Evolutionary conservation across 2,113 vertebrate genomes (phyloP), one percentile per base, ranked within the genome.

Genomic region (Lynx canadensis): DNA sequence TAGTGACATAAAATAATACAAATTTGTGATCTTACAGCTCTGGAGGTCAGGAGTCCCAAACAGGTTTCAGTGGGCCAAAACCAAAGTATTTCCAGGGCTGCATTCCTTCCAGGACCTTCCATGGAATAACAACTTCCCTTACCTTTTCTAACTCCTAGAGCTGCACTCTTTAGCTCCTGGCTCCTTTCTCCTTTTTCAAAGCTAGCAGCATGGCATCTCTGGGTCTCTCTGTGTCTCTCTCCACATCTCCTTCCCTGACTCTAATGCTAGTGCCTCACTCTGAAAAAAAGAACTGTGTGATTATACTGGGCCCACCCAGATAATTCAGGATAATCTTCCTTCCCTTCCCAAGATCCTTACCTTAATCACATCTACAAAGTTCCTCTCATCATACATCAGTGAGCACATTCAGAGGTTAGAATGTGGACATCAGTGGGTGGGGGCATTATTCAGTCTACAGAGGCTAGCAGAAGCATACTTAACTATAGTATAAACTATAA

Each of bases 11-110:
- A 66, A 79, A 23, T 33, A 84, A 91, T 8, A 23, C 7, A 45
- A 13, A 81, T n/a, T 38, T 88, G 38, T 21, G 5, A 41, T 13
- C 18, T 36, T 18, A 91, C 2, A 36, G 13, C 83, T 41, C 13
- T 82, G 29, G 63, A 60, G 21, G 66, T 89, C 69, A 66, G 11
- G 81, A 71, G 57, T 52, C 16, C 65, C 45, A 95, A 86, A 38
- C 5, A 7, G 14, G 50, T 52, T 86, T 83, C 63, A 90, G 27
- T 95, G 18, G 21, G 23, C 23, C 38, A 45, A 63, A 76, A 79
- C 27, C 13, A 74, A 86, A 25, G 11, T 16, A 4, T 36, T 27
- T 45, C 50, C 7, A 73, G 25, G 25, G 23, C 21, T 4, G 2
- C 3, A 2, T 19, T 78, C 31, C 52, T 57, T 78, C 68, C 66